Conservation (phyloP, 1,140 invertebrate species). For the Helicoverpa armigera region DNA sequence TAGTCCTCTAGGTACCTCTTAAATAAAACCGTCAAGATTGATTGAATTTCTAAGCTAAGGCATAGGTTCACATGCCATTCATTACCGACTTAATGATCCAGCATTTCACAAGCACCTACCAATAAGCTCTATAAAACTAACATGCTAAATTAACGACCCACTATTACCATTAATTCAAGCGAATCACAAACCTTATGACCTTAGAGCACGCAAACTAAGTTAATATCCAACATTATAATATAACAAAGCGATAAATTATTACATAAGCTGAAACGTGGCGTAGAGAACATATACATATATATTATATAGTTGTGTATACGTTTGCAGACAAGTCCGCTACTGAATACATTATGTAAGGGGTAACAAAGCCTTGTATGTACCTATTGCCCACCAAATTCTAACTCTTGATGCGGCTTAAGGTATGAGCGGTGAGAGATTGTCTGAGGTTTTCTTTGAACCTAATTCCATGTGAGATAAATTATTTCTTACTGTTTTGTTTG, state of each 20-base stretch:
- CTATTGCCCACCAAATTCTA: constrained; percentile 84
- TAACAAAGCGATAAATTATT: constrained; percentile 48
- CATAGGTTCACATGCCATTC: too few species aligned
- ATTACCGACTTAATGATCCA: too few species aligned
- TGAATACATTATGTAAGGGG: constrained; percentile 81
- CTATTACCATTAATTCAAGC: background rate
- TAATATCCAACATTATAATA: constrained; percentile 25
- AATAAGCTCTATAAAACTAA: background rate
- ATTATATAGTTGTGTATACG: constrained; percentile 57
- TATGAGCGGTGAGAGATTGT: background rate
- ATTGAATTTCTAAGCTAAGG: too few species aligned
- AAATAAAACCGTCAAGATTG: too few species aligned
- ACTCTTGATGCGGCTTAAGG: constrained; percentile 63
- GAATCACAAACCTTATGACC: background rate
- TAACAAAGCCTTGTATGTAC: constrained; percentile 75
- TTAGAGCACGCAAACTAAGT: background rate
- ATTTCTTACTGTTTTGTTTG: too few species aligned
- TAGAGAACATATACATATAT: constrained; percentile 5
- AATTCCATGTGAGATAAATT: too few species aligned
- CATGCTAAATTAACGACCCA: background rate
- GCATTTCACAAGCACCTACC: too few species aligned
- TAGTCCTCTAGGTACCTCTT: too few species aligned
- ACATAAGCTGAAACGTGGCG: constrained; percentile 32
- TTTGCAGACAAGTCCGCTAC: constrained; percentile 74
- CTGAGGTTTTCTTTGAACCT: background rate